These are phyloP conservation scores for Andrena flavipes DNA, from an alignment of 2,888 invertebrate species.

Conservation along the genomic window DNA sequence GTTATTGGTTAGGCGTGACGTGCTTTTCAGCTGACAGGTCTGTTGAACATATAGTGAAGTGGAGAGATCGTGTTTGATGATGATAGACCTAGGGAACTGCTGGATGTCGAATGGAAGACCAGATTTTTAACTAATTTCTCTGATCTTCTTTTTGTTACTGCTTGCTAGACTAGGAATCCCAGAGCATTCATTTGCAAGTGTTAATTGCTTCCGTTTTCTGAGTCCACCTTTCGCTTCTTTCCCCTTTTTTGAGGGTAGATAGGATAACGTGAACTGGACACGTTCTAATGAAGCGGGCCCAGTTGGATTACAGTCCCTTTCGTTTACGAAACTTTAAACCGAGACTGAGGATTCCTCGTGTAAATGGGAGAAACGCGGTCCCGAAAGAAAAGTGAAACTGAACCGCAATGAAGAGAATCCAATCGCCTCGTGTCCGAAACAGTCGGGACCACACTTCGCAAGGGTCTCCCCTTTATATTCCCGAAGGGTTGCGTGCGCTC, in stretches of 20 bases:
- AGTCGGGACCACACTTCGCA: constrained; percentile 71
- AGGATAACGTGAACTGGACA: no score
- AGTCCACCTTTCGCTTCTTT: neutral
- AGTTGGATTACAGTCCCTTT: neutral
- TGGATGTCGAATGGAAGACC: neutral
- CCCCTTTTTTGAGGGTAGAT: neutral
- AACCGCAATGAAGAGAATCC: constrained; percentile 73
- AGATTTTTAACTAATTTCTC: neutral
- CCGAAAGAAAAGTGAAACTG: constrained; percentile 59
- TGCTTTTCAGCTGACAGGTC: neutral
- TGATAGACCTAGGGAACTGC: neutral
- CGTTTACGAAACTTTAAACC: constrained; percentile 24
- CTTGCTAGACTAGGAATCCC: neutral
- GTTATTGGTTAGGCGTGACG: neutral
- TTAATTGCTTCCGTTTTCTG: neutral
- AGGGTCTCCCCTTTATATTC: constrained; percentile 68
- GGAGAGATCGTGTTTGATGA: neutral
- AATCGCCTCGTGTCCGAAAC: constrained; percentile 74
- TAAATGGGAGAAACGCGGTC: constrained; percentile 41
- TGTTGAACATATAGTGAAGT: neutral
- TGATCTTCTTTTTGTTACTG: neutral
- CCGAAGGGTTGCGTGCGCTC: constrained; percentile 73
- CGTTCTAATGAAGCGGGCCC: no score
- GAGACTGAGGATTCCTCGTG: constrained; percentile 33
- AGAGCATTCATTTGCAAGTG: neutral